A percentile compares a stretch with the other conserved stretches of the same genome.
These are phyloP conservation scores for Mechanitis mazaeus DNA, from an alignment of 2,888 invertebrate species.

Conservation along the genomic window DNA sequence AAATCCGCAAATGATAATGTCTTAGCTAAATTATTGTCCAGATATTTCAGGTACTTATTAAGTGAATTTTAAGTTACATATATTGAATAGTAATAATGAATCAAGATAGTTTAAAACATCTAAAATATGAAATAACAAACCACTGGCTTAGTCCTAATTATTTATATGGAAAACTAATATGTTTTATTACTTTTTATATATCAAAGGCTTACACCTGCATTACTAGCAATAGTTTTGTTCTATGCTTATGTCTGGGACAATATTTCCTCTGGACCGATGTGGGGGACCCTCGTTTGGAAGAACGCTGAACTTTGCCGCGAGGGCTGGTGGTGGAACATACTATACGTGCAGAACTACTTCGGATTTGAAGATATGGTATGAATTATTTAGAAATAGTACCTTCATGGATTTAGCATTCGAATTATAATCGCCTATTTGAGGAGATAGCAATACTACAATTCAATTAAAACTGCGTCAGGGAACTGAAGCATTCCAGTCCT, in stretches of 20 bases:
- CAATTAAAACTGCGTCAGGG: too few relatives aligned
- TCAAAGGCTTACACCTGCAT: conserved; percentile 78
- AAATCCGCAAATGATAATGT: conserved; percentile 73
- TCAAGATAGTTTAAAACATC: too few relatives aligned
- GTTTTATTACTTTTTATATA: not conserved
- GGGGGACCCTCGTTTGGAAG: conserved; percentile 78
- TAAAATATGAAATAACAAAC: too few relatives aligned
- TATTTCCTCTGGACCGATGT: conserved; percentile 80
- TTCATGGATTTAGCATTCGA: too few relatives aligned
- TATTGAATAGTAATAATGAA: conserved; percentile 6
- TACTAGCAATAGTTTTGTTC: conserved; percentile 79
- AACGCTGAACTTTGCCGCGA: conserved; percentile 80
- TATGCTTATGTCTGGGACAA: conserved; percentile 82
- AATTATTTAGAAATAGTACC: not conserved
- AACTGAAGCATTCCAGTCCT: too few relatives aligned
- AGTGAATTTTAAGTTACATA: too few relatives aligned
- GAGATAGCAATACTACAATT: too few relatives aligned
- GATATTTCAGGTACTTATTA: conserved; percentile 76
- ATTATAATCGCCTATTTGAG: too few relatives aligned
- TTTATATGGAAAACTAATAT: not conserved
- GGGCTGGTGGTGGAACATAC: conserved; percentile 81
- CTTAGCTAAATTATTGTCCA: conserved; percentile 76
- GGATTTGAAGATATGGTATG: conserved; percentile 82
- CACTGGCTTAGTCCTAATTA: not conserved
- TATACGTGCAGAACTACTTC: conserved; percentile 82